Evolutionary conservation across 1,140 invertebrate genomes (phyloP).

Genomic region (Cydia fagiglandana): DNA sequence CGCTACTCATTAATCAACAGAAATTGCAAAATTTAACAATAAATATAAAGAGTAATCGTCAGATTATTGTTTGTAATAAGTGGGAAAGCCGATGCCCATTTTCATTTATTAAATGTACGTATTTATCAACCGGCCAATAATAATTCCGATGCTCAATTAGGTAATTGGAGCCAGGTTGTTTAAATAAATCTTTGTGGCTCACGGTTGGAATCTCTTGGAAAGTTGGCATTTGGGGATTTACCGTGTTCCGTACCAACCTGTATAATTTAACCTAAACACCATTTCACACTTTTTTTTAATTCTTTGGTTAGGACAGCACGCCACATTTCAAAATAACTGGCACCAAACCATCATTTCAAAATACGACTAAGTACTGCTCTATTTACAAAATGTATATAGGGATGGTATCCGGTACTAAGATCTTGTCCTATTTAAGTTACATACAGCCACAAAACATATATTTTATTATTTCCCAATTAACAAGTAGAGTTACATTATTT

Average conservation of each 20-base stretch:
- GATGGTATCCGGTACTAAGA: too few relatives aligned
- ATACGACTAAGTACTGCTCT: too few relatives aligned
- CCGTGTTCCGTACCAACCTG: too few relatives aligned
- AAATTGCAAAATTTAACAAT: not conserved
- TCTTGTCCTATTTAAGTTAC: not conserved
- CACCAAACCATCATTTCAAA: too few relatives aligned
- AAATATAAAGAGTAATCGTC: not conserved
- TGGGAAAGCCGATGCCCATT: not conserved
- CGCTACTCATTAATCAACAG: not conserved
- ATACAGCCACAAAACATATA: not conserved
- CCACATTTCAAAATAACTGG: too few relatives aligned
- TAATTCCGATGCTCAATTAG: not conserved
- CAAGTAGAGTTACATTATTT: not conserved
- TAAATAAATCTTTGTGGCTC: not conserved
- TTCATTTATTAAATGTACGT: not conserved
- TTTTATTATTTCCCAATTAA: not conserved
- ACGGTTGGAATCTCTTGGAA: not conserved
- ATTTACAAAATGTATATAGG: too few relatives aligned
- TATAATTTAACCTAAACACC: too few relatives aligned
- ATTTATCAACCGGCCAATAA: not conserved
- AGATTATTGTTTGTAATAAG: conserved; percentile 8
- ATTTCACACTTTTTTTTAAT: too few relatives aligned
- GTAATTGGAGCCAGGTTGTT: not conserved
- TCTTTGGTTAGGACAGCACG: too few relatives aligned
- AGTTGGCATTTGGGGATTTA: too few relatives aligned